Percentiles rank a stretch among this genome's conserved stretches.
Conservation (phyloP, 2,888 invertebrate species). For the Eurois occulta region DNA sequence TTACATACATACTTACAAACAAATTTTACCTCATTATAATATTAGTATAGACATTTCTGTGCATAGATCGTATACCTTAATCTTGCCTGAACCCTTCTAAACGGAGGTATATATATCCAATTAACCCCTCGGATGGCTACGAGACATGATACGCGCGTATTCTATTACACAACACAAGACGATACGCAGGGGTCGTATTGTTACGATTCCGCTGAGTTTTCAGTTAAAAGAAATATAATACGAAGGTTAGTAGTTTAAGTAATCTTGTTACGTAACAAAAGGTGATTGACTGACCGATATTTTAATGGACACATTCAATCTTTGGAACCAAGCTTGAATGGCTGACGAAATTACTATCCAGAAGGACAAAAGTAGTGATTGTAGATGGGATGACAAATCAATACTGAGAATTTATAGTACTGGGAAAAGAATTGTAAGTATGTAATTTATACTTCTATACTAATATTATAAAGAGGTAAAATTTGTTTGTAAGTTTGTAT, state of each 20-base stretch:
- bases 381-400: background rate
- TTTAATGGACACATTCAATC: background rate
- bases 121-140: conserved; percentile 36
- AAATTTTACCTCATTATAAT: too few relatives aligned
- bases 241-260: conserved; percentile 13
- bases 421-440: background rate
- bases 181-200: background rate
- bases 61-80: conserved; percentile 7
- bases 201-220: conserved; percentile 19
- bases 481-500: too few relatives aligned
- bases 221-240: conserved; percentile 1
- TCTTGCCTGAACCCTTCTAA: conserved; percentile 40
- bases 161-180: conserved; percentile 39
- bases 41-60: conserved; percentile 2
- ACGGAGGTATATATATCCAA: conserved; percentile 28
- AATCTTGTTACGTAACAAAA: conserved; percentile 29
- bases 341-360: conserved; percentile 1
- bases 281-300: conserved; percentile 5
- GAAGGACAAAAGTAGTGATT: background rate
- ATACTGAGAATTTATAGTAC: conserved; percentile 3
- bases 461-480: too few relatives aligned
- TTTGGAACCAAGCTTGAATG: background rate
- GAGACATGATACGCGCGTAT: conserved; percentile 44
- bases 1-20: too few relatives aligned
- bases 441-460: background rate